Conservation (phyloP, 2,888 invertebrate genomes). For the Erynnis tages region DNA sequence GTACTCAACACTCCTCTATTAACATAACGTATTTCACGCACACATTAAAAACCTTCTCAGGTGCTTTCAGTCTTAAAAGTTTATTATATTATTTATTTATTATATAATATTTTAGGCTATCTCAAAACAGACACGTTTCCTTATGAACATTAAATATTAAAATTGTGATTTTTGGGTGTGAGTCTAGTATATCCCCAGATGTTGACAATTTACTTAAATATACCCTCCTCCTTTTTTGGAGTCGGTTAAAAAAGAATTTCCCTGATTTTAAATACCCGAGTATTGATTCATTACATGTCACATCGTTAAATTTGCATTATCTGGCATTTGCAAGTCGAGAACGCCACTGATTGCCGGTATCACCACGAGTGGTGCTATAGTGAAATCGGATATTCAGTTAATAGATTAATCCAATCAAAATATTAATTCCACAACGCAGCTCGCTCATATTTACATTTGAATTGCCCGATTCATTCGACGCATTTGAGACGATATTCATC, state of each 20-base stretch:
- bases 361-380: constrained; percentile 52
- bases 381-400: constrained; percentile 67
- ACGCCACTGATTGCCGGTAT: constrained; percentile 8
- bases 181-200: too few species aligned
- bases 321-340: not conserved
- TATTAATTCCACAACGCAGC: constrained; percentile 73
- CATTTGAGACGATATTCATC: constrained; percentile 58
- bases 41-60: constrained; percentile 58
- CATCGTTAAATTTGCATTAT: constrained; percentile 2
- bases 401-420: constrained; percentile 80
- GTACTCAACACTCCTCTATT: constrained; percentile 56
- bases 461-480: constrained; percentile 61
- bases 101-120: too few species aligned
- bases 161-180: too few species aligned
- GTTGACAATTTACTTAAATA: too few species aligned
- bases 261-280: too few species aligned
- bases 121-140: too few species aligned
- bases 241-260: too few species aligned
- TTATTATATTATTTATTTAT: too few species aligned
- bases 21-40: constrained; percentile 66
- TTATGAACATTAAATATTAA: too few species aligned
- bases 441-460: constrained; percentile 70
- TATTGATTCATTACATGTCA: too few species aligned
- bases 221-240: too few species aligned
- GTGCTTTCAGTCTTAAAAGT: constrained; percentile 37